These are phyloP conservation scores for Halcyon chelicuti DNA, from an alignment of 2,797 vertebrate genomes.

Conservation along the genomic window DNA sequence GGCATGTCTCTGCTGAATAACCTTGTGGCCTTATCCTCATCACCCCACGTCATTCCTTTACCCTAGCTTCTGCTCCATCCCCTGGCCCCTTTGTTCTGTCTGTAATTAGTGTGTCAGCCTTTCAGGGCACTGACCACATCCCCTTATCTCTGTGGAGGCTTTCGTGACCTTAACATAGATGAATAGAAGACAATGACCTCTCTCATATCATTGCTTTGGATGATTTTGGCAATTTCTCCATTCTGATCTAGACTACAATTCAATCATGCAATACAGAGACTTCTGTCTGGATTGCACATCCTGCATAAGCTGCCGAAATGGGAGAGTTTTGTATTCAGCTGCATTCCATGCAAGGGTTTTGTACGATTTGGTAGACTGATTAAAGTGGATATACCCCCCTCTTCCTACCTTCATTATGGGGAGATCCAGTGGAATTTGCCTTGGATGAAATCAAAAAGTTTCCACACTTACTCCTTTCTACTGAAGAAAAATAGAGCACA, in stretches of 20 bases:
- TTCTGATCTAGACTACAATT: neutral
- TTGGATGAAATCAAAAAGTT: neutral
- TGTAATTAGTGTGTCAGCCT: constrained; percentile 34
- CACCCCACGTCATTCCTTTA: neutral
- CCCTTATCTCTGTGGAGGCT: constrained; percentile 9
- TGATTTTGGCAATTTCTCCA: neutral
- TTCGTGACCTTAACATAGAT: neutral
- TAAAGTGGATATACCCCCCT: neutral
- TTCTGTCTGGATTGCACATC: constrained; percentile 18
- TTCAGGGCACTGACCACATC: neutral
- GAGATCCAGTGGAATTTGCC: neutral
- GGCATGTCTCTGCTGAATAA: neutral
- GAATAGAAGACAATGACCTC: neutral
- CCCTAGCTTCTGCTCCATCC: neutral
- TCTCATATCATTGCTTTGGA: neutral
- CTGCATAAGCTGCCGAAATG: neutral
- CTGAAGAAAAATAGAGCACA: neutral
- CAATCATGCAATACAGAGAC: neutral
- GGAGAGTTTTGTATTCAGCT: neutral
- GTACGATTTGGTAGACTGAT: neutral
- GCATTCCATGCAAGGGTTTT: neutral
- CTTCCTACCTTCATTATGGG: neutral
- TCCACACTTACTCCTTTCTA: neutral
- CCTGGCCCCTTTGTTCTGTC: neutral
- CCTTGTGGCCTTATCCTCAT: constrained; percentile 12